Base-by-base conservation (phyloP, 2,797 vertebrate genomes). In the Anableps anableps region DNA sequence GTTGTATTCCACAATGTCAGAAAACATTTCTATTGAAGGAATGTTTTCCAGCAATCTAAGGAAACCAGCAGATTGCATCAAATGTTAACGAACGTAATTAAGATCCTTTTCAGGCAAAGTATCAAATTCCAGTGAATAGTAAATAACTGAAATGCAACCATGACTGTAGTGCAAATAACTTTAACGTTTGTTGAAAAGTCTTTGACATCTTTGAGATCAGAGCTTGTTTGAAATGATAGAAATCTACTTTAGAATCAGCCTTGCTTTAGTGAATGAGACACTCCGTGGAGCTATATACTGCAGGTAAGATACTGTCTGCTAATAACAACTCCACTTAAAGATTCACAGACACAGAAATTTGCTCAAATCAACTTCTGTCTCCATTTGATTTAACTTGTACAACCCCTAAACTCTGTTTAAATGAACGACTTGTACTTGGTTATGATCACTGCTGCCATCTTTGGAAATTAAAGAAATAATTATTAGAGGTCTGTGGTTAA, bases 391-490 rank as follows among this genome's bases (percentile, higher is more conserved):
- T 72, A 81, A 76, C 13, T 36, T 3, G 2, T 21, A 26, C 23
- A 62, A 64, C 36, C 73, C 1, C 47, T 16, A 19, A 51, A 53
- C 58, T 13, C 0, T 45, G 62, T 26, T 72, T 70, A 62, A 48
- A n/a, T 16, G 62, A 36, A 64, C 10, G 31, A 36, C 8, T 55
- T 50, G 74, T 80, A 64, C 70, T 51, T 7, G 72, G 47, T 29
- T n/a, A 60, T 21, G n/a, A 23, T 80, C 71, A 71, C 80, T 66
- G 38, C 41, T 47, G 4, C 45, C 72, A 47, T 68, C 21, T 73
- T 81, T 74, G 4, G 11, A 74, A 53, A 26, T 34, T 34, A 70
- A 62, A 38, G 17, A 13, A 26, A 14, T 75, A 11, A 26, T 64
- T 77, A 45, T 9, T 38, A n/a, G 1, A 34, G 19, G 31, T 10